phyloP scores from a whole-genome alignment of 2,888 invertebrate species.

The Cacoxenus indagator region DNA sequence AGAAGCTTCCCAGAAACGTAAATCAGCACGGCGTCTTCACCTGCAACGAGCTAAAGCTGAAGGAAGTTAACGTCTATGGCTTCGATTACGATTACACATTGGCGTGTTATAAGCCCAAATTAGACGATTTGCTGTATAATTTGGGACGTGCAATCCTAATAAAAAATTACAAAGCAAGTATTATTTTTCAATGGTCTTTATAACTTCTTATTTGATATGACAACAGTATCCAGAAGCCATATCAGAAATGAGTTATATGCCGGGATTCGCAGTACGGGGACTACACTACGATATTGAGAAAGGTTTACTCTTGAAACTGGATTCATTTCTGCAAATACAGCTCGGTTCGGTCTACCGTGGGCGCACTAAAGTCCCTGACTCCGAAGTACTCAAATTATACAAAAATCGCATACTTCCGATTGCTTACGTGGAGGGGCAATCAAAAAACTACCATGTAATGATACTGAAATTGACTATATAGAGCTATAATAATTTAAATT shows the following conservation, averaged over 20 bases:
- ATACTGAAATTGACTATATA: neutral
- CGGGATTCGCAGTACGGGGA: constrained; percentile 95
- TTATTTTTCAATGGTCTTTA: neutral
- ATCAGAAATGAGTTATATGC: constrained; percentile 84
- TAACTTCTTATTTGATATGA: too few species aligned
- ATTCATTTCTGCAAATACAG: constrained; percentile 97
- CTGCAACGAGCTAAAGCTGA: constrained; percentile 93
- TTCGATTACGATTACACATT: constrained; percentile 99
- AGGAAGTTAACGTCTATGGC: constrained; percentile 93
- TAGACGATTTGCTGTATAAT: constrained; percentile 92
- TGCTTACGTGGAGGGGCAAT: constrained; percentile 87
- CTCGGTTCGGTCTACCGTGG: constrained; percentile 94
- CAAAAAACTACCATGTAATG: constrained; percentile 78
- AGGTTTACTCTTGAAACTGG: constrained; percentile 92
- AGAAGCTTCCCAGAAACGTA: constrained; percentile 89
- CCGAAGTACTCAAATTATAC: constrained; percentile 88
- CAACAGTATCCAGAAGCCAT: constrained; percentile 93
- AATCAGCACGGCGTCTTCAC: constrained; percentile 92
- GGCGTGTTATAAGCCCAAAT: constrained; percentile 91
- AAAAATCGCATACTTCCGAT: constrained; percentile 89
- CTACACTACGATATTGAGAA: constrained; percentile 98
- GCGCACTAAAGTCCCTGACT: constrained; percentile 82
- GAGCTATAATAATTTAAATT: neutral
- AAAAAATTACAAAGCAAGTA: constrained; percentile 76
- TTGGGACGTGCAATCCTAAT: constrained; percentile 89